Evolutionary conservation across 2,888 invertebrate species (phyloP).

Genomic region (Bedellia somnulentella): DNA sequence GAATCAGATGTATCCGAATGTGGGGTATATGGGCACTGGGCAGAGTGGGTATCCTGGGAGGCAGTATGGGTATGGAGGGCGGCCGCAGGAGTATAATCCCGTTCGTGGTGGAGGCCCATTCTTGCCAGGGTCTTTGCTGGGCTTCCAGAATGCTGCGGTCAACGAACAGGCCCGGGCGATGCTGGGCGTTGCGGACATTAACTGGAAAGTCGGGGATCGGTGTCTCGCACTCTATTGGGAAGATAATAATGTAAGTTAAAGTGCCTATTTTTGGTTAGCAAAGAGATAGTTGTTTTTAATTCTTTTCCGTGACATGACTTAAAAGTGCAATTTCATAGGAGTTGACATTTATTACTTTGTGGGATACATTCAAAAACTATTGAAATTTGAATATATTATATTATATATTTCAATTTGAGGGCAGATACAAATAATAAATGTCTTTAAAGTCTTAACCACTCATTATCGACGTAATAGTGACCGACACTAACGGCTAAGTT

Average conservation of each 20-base stretch:
- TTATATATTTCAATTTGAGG: too few relatives aligned
- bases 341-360: too few relatives aligned
- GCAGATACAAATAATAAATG: too few relatives aligned
- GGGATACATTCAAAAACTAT: too few relatives aligned
- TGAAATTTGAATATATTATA: too few relatives aligned
- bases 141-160: slow-evolving; percentile 53
- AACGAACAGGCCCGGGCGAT: slow-evolving; percentile 55
- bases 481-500: too few relatives aligned
- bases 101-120: slow-evolving; percentile 23
- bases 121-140: slow-evolving; percentile 41
- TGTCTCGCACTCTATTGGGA: slow-evolving; percentile 94
- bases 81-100: slow-evolving; percentile 9
- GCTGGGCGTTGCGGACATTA: slow-evolving; percentile 55
- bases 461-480: too few relatives aligned
- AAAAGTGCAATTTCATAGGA: too few relatives aligned
- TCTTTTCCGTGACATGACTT: too few relatives aligned
- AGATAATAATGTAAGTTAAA: slow-evolving; percentile 75
- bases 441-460: too few relatives aligned
- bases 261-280: too few relatives aligned
- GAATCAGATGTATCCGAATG: slow-evolving; percentile 24
- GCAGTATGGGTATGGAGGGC: slow-evolving; percentile 15
- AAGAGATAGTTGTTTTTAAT: too few relatives aligned
- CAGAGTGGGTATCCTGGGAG: slow-evolving; percentile 21
- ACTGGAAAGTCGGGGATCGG: slow-evolving; percentile 79
- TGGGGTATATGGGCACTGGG: slow-evolving; percentile 14